Base-by-base conservation (phyloP, 2,113 vertebrate genomes). In the Psilopsiagon aurifrons region DNA sequence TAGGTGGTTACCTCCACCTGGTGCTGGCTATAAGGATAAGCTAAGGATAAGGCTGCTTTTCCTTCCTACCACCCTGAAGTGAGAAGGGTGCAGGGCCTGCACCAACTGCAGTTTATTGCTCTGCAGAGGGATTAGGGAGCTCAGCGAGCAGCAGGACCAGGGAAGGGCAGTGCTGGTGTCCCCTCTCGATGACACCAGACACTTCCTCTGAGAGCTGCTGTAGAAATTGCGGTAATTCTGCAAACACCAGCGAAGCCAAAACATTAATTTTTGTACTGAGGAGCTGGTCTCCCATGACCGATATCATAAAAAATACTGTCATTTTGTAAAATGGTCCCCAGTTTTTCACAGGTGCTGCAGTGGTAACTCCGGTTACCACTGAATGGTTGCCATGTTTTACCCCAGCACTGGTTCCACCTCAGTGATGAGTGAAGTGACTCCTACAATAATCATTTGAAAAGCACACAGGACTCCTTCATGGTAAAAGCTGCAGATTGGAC, bases 401-500 rank as follows among this genome's bases (percentile, higher is more conserved):
- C 39, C 83, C 39, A 64, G 78, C 57, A 71, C 27, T 35, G 69
- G 77, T 84, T 94, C 37, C 1, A 5, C 59, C 80, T 75, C 78
- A 91, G 55, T 9, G 15, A 89, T 23, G 73, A 91, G 67, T 71
- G 80, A 87, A 84, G 76, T 19, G 55, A 78, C 71, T 91, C 83
- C 67, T 84, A 35, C 60, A 93, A 95, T 95, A 94, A 92, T 49
- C 8, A 7, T 78, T 70, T 84, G 64, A 83, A 95, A 92, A 91
- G 88, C 78, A 74, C 55, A 63, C n/a, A 29, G 83, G 82, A 92
- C 70, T 83, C 75, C 70, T 83, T 77, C 78, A 69, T 3, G 28
- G 85, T 90, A 90, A 96, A 96, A 94, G 63, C 78, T 77, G 68
- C 70, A 93, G 57, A 23, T 16, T 59, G 57, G 57, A 24, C n/a